Evolutionary conservation across 2,888 invertebrate species (phyloP), one percentile per base, ranked within the genome.

Genomic region (Mylabris sibirica): DNA sequence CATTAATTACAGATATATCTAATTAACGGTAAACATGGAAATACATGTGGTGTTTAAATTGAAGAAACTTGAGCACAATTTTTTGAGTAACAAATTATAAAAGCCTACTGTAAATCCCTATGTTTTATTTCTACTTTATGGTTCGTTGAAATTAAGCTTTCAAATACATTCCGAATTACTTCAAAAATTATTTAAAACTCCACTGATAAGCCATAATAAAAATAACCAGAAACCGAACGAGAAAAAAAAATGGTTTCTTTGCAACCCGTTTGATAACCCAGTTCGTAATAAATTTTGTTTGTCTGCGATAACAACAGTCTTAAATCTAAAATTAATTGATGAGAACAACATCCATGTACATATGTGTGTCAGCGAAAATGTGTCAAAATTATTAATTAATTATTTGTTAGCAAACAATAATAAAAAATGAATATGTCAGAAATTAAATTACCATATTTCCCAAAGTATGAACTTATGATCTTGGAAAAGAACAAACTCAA

Each of bases 381-480:
- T 68, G 67, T 70, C 70, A 68, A 66, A 68, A 68, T 70, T 70
- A 65, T 61, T 64, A 65, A 68, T 57, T 26, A 66, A 64, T 64
- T 60, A 64, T 67, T 3, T 8, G 11, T 12, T 12, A 12, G 12
- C 12, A 59, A 59, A 6, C 20, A 17, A 62, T 20, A 62, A 62
- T n/a, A 34, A 62, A 35, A 35, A 9, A 22, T n/a, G n/a, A n/a
- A n/a, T n/a, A 35, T 62, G 38, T 30, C 24, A 60, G 75, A 76
- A 59, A 70, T 71, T 22, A 76, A 77, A 63, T 65, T 84, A 66
- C 84, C 84, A 35, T 85, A 84, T 74, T 82, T 83, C 73, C 85
- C 85, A n/a, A 79, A 81, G 67, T 83, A 82, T 69, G 81, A 83
- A 74, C 78, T 79, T 6, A 78, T 81, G 64, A 72, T 74, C 30